Conservation (phyloP, 2,797 vertebrate species). For the Acomys russatus region DNA sequence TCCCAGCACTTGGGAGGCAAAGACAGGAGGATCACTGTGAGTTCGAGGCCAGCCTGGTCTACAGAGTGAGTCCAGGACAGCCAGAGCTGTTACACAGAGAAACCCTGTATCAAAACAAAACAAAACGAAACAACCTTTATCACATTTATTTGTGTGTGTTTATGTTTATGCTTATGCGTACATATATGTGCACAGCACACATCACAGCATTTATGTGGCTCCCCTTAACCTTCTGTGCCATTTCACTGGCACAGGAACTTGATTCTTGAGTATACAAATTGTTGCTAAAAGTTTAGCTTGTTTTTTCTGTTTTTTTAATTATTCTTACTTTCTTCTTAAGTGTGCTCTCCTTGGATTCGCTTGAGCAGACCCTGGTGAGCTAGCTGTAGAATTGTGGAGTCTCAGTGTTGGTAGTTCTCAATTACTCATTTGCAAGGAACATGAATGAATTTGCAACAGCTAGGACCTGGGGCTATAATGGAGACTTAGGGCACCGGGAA, state of each 20-base stretch:
- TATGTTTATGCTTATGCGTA: not conserved
- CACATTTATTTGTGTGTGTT: not conserved
- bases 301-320: not conserved
- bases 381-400: not conserved
- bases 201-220: not conserved
- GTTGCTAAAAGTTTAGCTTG: not conserved
- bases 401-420: not conserved
- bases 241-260: not conserved
- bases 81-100: too few species aligned
- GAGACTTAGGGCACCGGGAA: not conserved
- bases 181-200: not conserved
- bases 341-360: constrained; percentile 14
- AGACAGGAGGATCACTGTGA: too few species aligned
- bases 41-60: too few species aligned
- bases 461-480: not conserved
- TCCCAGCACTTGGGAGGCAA: too few species aligned
- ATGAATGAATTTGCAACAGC: not conserved
- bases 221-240: not conserved
- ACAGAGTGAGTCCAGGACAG: too few species aligned
- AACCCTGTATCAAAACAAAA: too few species aligned
- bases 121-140: not conserved
- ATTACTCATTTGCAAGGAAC: not conserved
- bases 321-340: constrained; percentile 24
- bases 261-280: constrained; percentile 36
- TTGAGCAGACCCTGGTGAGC: constrained; percentile 4